Evolutionary conservation across 2,797 vertebrate species (phyloP), one percentile per base, ranked within the genome.

Genomic region (Gymnothorax reevesii): DNA sequence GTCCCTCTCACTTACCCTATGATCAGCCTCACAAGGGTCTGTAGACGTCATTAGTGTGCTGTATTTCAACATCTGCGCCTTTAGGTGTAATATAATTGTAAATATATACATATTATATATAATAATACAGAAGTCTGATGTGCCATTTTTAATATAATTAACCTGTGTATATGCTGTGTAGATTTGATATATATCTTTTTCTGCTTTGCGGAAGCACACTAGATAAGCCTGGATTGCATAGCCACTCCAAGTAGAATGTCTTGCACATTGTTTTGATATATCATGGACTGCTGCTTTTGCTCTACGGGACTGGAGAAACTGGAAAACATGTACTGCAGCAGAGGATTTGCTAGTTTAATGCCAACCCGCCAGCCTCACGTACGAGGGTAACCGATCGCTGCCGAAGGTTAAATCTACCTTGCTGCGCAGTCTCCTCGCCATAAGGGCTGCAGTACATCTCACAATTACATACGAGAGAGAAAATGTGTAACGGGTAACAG

Each of bases 101-200:
- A 87, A 89, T 89, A 89, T 90, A 55, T 89, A 91, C 91, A 88
- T 90, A 88, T 84, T 84, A 92, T 88, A 84, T 86, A 88, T 52
- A 25, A 55, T 64, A 90, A 69, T 62, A 86, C 66, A 86, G 27
- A 22, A 83, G 91, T 94, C 89, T 92, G 88, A 91, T 79, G 95
- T 96, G 95, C 95, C 95, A 96, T 96, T 93, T 91, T 92, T 92
- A 88, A 91, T 88, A 91, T 92, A 90, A 87, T 82, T 55, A 90
- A 86, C 75, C 52, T 92, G 88, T 91, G 88, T 91, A 89, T 85
- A 91, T 90, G 82, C 88, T 87, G 86, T 88, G 85, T 69, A 89
- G 84, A 91, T 90, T 86, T 88, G 84, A 84, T 87, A 82, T 87
- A 82, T 88, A 87, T 88, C 57, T 77, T 77, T 83, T 83, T 85